Percentiles rank a stretch among this genome's conserved stretches.
Evolutionary conservation across 2,888 invertebrate genomes (phyloP).

Genomic region (Clistopyga incitator): DNA sequence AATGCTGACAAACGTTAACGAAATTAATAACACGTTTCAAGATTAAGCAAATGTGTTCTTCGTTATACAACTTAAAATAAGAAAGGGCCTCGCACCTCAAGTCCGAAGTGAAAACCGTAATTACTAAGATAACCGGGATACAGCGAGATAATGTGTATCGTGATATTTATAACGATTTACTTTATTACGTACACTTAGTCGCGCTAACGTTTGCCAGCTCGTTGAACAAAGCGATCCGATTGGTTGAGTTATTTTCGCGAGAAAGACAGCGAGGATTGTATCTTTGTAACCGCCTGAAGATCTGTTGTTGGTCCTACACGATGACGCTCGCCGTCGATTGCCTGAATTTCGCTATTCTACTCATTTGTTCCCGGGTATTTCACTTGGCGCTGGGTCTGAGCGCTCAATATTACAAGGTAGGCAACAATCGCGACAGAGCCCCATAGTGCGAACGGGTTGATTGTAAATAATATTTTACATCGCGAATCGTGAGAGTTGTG

Average conservation of each 20-base stretch:
- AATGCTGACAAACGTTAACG: background rate
- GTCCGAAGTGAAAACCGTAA: background rate
- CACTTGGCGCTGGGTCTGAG: constrained; percentile 78
- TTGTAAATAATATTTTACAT: background rate
- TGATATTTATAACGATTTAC: constrained; percentile 19
- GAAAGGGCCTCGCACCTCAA: background rate
- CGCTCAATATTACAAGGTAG: constrained; percentile 78
- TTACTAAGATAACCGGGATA: constrained; percentile 11
- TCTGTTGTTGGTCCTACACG: constrained; percentile 60
- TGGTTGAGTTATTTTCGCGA: constrained; percentile 38
- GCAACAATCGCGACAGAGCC: constrained; percentile 3
- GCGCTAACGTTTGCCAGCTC: constrained; percentile 10
- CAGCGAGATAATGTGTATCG: constrained; percentile 29
- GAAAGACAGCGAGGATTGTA: constrained; percentile 45
- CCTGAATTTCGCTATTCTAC: constrained; percentile 77
- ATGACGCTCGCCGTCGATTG: constrained; percentile 77
- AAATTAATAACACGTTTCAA: constrained; percentile 9
- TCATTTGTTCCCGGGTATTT: constrained; percentile 77
- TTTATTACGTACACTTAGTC: background rate
- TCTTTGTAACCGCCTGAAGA: constrained; percentile 59
- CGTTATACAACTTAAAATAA: background rate
- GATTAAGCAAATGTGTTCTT: constrained; percentile 34
- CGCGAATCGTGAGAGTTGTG: too few species aligned
- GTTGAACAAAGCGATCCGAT: constrained; percentile 49
- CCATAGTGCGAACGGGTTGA: background rate